Evolutionary conservation across 2,797 vertebrate genomes (phyloP).

Genomic region (Acestrorhynchus altus): DNA sequence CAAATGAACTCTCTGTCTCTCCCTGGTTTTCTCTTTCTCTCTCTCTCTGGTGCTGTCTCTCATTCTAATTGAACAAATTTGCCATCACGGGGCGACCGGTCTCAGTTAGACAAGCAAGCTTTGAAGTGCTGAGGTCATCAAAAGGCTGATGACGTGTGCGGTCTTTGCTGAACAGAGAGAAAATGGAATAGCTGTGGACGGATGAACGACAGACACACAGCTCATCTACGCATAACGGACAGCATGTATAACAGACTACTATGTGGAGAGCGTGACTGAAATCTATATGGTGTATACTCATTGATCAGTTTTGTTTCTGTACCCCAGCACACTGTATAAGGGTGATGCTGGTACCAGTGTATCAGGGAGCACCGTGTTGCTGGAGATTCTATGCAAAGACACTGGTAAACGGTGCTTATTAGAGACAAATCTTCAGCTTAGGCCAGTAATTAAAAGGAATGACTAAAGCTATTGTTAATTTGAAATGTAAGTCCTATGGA

Average conservation of each 20-base stretch:
- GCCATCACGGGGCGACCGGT: slow-evolving; percentile 72
- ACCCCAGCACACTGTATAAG: neutral
- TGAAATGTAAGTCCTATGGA: too few relatives aligned
- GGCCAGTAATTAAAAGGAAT: too few relatives aligned
- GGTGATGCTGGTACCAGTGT: neutral
- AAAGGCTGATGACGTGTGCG: slow-evolving; percentile 69
- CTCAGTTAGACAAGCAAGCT: slow-evolving; percentile 74
- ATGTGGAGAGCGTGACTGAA: neutral
- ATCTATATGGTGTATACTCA: too few relatives aligned
- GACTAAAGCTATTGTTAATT: too few relatives aligned
- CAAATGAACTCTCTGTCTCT: slow-evolving; percentile 57
- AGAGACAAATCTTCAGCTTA: too few relatives aligned
- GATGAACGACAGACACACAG: neutral
- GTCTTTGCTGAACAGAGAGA: slow-evolving; percentile 51
- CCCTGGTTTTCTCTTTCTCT: slow-evolving; percentile 63
- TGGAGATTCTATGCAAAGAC: too few relatives aligned
- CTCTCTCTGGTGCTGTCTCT: slow-evolving; percentile 64
- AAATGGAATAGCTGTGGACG: neutral
- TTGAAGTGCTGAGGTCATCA: slow-evolving; percentile 81
- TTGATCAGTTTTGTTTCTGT: too few relatives aligned
- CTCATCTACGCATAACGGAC: neutral
- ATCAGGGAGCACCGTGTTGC: too few relatives aligned
- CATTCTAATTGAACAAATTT: slow-evolving; percentile 79
- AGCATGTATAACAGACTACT: neutral
- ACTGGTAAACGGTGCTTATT: too few relatives aligned